Base-by-base conservation (phyloP, 1,140 invertebrate genomes). In the Cataglyphis hispanica region DNA sequence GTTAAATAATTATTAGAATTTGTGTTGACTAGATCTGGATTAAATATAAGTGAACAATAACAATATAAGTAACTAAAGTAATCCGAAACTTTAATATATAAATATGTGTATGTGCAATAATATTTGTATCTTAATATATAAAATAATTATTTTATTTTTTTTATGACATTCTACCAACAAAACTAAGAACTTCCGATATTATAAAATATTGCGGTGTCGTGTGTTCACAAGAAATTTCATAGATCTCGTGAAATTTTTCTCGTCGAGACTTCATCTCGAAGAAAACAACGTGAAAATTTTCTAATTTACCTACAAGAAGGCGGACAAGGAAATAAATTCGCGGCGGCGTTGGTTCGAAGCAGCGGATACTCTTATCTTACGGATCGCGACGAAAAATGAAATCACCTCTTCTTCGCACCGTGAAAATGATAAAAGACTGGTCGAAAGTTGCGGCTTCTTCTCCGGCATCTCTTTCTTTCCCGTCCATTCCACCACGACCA, bases 391-490 rank as follows among this genome's bases (percentile, higher is more conserved):
- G 61, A 63, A 50, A 50, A 85, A 87, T 87, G 74, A 87, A 78
- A 85, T 58, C 40, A 46, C 10, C 34, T 74, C 58, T 74, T 66
- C n/a, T 61, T 58, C n/a, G 56, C 19, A 64, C 13, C 63, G 69
- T 75, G 80, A 84, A 84, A 86, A 84, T 84, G 69, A 84, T 86
- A 64, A 86, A 86, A 86, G 84, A 84, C 63, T 67, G 11, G 53
- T 37, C 34, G 22, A 34, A 43, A 74, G n/a, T 31, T 37, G 46
- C 19, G 25, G 43, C 27, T 37, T 25, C 19, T 31, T 63, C 58
- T 50, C 11, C 43, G 27, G 27, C n/a, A 4, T 74, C 67, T 61
- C 27, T 27, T 13, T 72, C 46, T 67, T 25, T 75, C 31, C 50
- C 70, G 25, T 81, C n/a, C n/a, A 27, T 60, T 60, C 58, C 37